Conservation (phyloP, 2,888 invertebrate genomes). For the Aphodius sticticus region DNA sequence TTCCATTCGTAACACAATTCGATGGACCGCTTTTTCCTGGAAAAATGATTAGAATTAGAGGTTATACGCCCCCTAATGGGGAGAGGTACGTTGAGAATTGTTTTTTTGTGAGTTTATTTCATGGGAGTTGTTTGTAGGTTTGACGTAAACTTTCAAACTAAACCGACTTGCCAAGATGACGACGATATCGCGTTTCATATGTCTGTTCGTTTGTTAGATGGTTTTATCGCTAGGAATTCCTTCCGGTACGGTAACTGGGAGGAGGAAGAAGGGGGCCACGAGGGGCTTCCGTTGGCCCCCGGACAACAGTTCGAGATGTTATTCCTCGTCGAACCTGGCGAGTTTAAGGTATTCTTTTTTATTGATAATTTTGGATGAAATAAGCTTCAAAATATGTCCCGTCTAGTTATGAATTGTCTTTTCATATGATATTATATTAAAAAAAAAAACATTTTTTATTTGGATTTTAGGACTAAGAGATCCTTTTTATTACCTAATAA, state of each 20-base stretch:
- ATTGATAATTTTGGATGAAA: neutral
- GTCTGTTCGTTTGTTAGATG: slow-evolving; percentile 66
- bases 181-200: slow-evolving; percentile 81
- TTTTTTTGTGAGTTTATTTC: neutral
- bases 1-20: slow-evolving; percentile 27
- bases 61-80: slow-evolving; percentile 32
- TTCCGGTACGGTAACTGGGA: slow-evolving; percentile 67
- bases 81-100: slow-evolving; percentile 30
- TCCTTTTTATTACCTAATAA: no score
- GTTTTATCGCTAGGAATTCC: slow-evolving; percentile 66
- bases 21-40: slow-evolving; percentile 33
- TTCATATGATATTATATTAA: no score
- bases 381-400: neutral
- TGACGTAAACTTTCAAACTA: slow-evolving; percentile 78
- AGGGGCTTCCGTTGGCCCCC: slow-evolving; percentile 66
- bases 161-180: slow-evolving; percentile 73
- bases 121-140: slow-evolving; percentile 62
- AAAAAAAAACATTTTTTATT: no score
- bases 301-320: slow-evolving; percentile 77
- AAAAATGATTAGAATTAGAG: slow-evolving; percentile 32
- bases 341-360: slow-evolving; percentile 42
- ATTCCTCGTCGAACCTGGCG: slow-evolving; percentile 68
- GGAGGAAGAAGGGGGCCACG: slow-evolving; percentile 65
- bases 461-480: no score
- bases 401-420: neutral